Evolutionary conservation across 2,888 invertebrate species (phyloP).

Genomic region (Drosophila borealis): DNA sequence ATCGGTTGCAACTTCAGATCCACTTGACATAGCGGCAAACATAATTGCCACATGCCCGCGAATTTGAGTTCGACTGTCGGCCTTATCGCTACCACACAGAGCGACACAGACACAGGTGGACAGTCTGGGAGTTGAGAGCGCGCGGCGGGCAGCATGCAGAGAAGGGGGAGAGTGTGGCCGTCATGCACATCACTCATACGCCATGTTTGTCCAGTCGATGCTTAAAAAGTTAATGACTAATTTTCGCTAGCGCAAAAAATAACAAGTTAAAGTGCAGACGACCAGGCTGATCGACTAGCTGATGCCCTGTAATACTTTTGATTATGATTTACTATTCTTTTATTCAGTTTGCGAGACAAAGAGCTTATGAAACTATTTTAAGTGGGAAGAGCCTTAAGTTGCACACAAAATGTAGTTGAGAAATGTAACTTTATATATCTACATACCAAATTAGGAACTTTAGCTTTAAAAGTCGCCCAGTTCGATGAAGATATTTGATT

Average conservation of each 20-base stretch:
- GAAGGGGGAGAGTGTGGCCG: conserved; percentile 30
- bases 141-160: too few species aligned
- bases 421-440: too few species aligned
- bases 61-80: conserved; percentile 63
- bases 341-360: neutral
- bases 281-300: neutral
- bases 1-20: conserved; percentile 56
- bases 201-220: conserved; percentile 78
- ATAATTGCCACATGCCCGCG: conserved; percentile 77
- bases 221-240: conserved; percentile 80
- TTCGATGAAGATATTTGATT: too few species aligned
- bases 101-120: conserved; percentile 5
- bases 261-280: conserved; percentile 14
- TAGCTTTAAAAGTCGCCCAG: too few species aligned
- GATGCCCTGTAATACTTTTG: conserved; percentile 5
- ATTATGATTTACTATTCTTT: neutral
- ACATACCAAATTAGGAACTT: too few species aligned
- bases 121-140: neutral
- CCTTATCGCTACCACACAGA: conserved; percentile 62
- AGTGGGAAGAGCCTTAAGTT: too few species aligned
- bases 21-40: conserved; percentile 64
- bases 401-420: too few species aligned
- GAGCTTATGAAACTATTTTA: too few species aligned
- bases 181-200: conserved; percentile 76
- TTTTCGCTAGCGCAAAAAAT: conserved; percentile 65